These are phyloP conservation scores for Polypedilum vanderplanki DNA, from an alignment of 1,140 invertebrate genomes.

Conservation along the genomic window DNA sequence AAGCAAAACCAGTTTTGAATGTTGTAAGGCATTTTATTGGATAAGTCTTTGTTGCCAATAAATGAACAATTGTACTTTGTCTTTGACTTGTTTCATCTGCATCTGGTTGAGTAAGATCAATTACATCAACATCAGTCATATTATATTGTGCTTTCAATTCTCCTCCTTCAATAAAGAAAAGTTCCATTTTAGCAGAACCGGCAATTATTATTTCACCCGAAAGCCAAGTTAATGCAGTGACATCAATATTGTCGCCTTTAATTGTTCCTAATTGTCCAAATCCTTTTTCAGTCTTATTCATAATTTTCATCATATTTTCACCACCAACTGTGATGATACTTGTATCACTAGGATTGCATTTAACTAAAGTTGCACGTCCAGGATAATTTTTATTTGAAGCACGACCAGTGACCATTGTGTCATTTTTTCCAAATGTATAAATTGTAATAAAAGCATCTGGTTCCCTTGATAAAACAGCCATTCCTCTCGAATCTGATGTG, in stretches of 20 bases:
- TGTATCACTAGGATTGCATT: constrained; percentile 60
- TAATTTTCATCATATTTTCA: constrained; percentile 57
- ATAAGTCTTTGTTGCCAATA: constrained; percentile 37
- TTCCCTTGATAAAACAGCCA: constrained; percentile 60
- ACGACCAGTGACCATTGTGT: constrained; percentile 59
- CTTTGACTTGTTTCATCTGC: constrained; percentile 31
- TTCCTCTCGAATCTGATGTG: constrained; percentile 61
- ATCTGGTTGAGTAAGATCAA: constrained; percentile 46
- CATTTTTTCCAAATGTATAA: constrained; percentile 69
- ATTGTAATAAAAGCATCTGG: constrained; percentile 66
- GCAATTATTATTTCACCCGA: constrained; percentile 61
- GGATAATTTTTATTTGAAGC: constrained; percentile 50
- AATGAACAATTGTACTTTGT: constrained; percentile 35
- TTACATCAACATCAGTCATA: constrained; percentile 44
- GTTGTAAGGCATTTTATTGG: constrained; percentile 42
- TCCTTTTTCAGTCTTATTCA: constrained; percentile 61
- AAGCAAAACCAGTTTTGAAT: constrained; percentile 52
- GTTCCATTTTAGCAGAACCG: constrained; percentile 60
- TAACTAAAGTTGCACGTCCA: constrained; percentile 38
- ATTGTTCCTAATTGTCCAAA: constrained; percentile 67
- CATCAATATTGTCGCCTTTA: constrained; percentile 60
- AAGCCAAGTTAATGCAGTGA: constrained; percentile 58
- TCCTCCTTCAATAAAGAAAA: constrained; percentile 66
- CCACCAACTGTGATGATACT: constrained; percentile 64
- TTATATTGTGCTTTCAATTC: constrained; percentile 58